Base-by-base conservation (phyloP, 2,797 vertebrate species). In the Protonibea diacanthus region DNA sequence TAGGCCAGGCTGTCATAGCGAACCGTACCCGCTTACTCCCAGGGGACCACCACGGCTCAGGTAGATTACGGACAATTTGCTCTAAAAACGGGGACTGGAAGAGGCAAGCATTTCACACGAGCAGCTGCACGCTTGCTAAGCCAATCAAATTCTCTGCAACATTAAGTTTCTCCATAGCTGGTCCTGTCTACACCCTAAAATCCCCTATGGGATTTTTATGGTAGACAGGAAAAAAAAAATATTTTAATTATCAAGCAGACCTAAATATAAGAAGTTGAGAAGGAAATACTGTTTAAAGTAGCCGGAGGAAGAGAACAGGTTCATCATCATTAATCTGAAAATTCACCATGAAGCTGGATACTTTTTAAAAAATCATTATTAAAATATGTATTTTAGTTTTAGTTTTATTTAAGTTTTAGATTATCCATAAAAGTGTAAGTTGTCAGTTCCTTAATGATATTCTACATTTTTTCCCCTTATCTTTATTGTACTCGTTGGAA, bases 11-110 rank as follows among this genome's bases (percentile, higher is more conserved):
- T 91, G 90, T 89, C 77, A 76, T 70, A 66, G 71, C 75, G 85
- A 69, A 86, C 71, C 72, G 63, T 86, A 76, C 83, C 82, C 84
- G 81, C 78, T 62, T 82, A 79, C 84, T 90, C 89, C 81, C 53
- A 44, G 61, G 80, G 68, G 84, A 82, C 75, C 40, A 61, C 75
- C 76, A 60, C 25, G 66, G 83, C 84, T 88, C 84, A 91, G 78
- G 88, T 87, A 83, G 86, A 92, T 87, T 81, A 83, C 20, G 55
- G 88, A 85, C 89, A 92, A 90, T 92, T 91, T 93, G 72, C 71
- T 88, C 52, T 48, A 71, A 78, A 87, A 80, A 74, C 5, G 48
- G 29, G 21, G 27, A 38, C 57, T 48, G 40, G 25, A 40, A 51
- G 48, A 81, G 42, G 67, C 27, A 65, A 59, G 69, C 8, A 1